Base-by-base conservation (phyloP, 2,888 invertebrate genomes). In the Poecilus cupreus region DNA sequence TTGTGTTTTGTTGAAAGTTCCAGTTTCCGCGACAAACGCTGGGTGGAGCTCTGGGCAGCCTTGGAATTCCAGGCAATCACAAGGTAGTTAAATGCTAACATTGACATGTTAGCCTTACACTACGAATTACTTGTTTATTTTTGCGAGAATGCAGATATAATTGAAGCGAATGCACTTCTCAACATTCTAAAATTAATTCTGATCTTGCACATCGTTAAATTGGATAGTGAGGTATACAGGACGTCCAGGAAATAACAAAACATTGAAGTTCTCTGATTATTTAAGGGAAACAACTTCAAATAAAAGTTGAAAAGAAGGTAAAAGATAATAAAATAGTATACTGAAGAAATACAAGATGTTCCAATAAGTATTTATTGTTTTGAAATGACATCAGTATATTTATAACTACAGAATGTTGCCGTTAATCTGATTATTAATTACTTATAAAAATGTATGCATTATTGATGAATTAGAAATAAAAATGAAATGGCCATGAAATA, bases 31-130 rank as follows among this genome's bases (percentile, higher is more conserved):
- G 78, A 76, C 54, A 6, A 18, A 22, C 39, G 70, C 32, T 46
- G 32, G 72, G 72, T 57, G 49, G 51, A 64, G 39, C 16, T 24
- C 46, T 10, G 8, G 39, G 10, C 54, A 80, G 54, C 80, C 80
- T 80, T 80, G 80, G 43, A 72, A 80, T 80, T 80, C 80, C 79
- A 18, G 11, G 32, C 68, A 74, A 8, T 43, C 60, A 78, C 78
- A 78, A 78, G 64, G 46, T 76, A 43, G 24, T 75, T 72, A 80
- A 78, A 70, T 80, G 57, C 49, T 80, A 80, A 80, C 80, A 80
- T 80, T 80, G 80, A 80, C 78, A 46, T 46, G 64, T 78, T 64
- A 20, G 46, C 60, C 64, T 64, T 78, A 32, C n/a, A 32, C 32
- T 51, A 24, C 20, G 39, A 13, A 26, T 18, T 51, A 1, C 1